phyloP scores from a whole-genome alignment of 2,113 vertebrate genomes.

The Hypocryptadius cinnamomeus region DNA sequence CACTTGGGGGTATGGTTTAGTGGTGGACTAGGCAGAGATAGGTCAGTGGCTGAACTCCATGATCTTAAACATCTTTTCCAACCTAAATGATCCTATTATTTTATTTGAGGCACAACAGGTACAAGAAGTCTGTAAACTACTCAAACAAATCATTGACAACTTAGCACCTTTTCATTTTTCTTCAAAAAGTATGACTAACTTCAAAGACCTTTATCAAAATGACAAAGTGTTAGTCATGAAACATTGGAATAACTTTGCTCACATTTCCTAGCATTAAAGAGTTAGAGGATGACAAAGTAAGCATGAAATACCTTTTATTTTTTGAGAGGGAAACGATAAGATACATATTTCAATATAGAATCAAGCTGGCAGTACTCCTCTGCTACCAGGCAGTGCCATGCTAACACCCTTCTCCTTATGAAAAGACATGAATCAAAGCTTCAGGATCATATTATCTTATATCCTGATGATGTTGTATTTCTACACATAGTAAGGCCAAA shows the following conservation, averaged over 20 bases:
- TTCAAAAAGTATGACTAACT: neutral
- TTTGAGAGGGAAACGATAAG: neutral
- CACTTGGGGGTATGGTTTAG: neutral
- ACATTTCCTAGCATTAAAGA: constrained; percentile 5
- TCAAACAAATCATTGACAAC: neutral
- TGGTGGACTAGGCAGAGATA: neutral
- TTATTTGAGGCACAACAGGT: neutral
- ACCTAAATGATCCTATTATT: neutral
- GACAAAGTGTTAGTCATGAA: neutral
- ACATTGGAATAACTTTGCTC: neutral
- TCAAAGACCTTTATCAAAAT: constrained; percentile 16
- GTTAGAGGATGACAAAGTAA: neutral
- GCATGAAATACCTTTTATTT: neutral
- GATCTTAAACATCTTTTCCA: neutral
- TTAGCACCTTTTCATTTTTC: neutral
- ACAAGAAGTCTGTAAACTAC: neutral
- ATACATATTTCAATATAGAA: neutral
- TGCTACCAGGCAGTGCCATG: neutral
- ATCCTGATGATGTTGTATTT: neutral
- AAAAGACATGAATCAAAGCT: neutral
- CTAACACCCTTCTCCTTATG: neutral
- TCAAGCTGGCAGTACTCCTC: neutral
- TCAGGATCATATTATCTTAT: neutral
- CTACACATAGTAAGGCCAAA: neutral
- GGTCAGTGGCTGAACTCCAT: neutral